These are phyloP conservation scores for Cynopterus brachyotis DNA, from an alignment of 2,113 vertebrate genomes.

Conservation along the genomic window DNA sequence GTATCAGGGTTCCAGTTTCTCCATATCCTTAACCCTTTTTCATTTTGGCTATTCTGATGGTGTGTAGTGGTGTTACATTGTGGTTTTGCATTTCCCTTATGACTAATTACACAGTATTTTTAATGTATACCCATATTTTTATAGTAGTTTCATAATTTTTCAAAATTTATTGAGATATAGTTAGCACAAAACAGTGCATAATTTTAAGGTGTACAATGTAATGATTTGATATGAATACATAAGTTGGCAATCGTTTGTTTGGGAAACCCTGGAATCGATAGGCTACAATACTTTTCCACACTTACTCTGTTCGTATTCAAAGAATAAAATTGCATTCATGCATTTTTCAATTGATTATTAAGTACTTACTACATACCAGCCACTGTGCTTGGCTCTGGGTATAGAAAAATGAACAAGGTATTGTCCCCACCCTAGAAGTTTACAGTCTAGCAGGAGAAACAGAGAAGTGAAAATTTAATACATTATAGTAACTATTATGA, in stretches of 20 bases:
- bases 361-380: background rate
- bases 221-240: background rate
- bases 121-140: background rate
- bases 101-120: background rate
- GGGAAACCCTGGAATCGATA: background rate
- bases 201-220: background rate
- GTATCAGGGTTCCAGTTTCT: background rate
- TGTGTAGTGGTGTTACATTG: background rate
- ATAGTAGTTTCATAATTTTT: background rate
- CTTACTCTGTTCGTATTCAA: background rate
- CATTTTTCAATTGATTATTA: background rate
- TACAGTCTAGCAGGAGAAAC: background rate
- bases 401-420: background rate
- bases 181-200: no score
- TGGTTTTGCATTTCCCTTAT: background rate
- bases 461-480: slow-evolving; percentile 11
- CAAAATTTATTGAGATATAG: background rate
- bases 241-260: background rate
- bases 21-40: background rate
- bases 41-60: background rate
- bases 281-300: background rate
- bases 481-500: background rate
- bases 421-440: background rate
- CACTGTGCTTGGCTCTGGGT: background rate
- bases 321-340: background rate